These are phyloP conservation scores for Lycaon pictus DNA, from an alignment of 2,113 vertebrate species.

Conservation along the genomic window DNA sequence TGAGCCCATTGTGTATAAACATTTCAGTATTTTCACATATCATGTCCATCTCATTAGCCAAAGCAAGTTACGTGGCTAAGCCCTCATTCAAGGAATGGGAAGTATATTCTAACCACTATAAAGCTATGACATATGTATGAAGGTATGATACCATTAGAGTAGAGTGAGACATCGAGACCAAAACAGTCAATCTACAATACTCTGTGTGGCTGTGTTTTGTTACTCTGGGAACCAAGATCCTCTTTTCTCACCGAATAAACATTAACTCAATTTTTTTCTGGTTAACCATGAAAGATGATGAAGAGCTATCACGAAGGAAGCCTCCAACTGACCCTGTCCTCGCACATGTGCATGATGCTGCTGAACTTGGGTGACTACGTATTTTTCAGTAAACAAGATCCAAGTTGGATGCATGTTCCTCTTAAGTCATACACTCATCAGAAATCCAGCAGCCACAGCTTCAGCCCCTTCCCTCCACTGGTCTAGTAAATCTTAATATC, in stretches of 20 bases:
- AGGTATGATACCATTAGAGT: too few relatives aligned
- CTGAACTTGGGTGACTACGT: background rate
- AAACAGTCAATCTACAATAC: background rate
- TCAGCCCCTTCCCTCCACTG: background rate
- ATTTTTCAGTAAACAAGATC: background rate
- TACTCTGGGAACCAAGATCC: background rate
- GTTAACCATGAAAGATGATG: background rate
- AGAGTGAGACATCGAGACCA: background rate
- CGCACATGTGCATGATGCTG: background rate
- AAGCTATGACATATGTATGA: background rate
- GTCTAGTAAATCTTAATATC: constrained; percentile 19
- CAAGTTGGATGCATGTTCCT: background rate
- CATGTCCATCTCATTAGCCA: background rate
- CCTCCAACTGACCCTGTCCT: background rate
- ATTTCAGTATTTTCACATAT: background rate
- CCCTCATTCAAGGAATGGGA: background rate
- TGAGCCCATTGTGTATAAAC: background rate
- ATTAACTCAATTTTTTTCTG: background rate
- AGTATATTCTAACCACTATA: background rate
- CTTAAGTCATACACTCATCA: background rate
- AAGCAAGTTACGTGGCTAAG: background rate
- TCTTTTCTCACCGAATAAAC: background rate
- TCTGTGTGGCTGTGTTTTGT: background rate
- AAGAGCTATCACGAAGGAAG: background rate
- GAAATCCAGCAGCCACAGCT: background rate